Evolutionary conservation across 2,113 vertebrate species (phyloP), one percentile per base, ranked within the genome.

Genomic region (Collichthys lucidus): DNA sequence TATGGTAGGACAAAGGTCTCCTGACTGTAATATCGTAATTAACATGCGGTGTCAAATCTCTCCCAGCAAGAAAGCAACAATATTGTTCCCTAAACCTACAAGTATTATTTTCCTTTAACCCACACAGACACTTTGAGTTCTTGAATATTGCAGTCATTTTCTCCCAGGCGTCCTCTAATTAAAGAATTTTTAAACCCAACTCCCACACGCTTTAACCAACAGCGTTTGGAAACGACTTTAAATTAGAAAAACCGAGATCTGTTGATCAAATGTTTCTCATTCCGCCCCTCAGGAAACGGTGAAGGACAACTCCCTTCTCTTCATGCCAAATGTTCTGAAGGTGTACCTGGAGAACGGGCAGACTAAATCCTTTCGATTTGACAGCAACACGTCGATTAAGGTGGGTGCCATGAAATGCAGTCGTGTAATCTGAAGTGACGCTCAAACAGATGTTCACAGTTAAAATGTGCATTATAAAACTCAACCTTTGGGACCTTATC

Each of bases 291-390:
- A 99, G 98, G 98, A 99, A 95, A 96, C 96, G 6, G 96, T 98
- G 94, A 99, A 99, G 95, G 97, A 99, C 90, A 99, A 99, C 89
- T 98, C 97, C 0, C 97, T 99, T 89, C 98, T 99, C 92, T 99
- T 99, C 84, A 99, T 99, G 98, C 98, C 98, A 97, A 99, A 99
- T 94, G 98, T 99, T 94, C 92, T 99, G 92, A 99, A 99, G 93
- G 98, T 99, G 40, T 99, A 99, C 91, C 96, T 99, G 91, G 98
- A 99, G 96, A 99, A 99, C 63, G 98, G 98, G 82, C 98, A 99
- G 92, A 99, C 98, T 68, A 99, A 99, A 95, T 99, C 98, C 55
- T 99, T 99, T 92, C 97, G 96, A 85, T 99, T 99, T 91, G 98
- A 99, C 95, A 96, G 94, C 94, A 98, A 95, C 92, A 99, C 98